Percentiles rank a stretch among this genome's conserved stretches.
Evolutionary conservation across 2,113 vertebrate species (phyloP).

Genomic region (Zootoca vivipara): DNA sequence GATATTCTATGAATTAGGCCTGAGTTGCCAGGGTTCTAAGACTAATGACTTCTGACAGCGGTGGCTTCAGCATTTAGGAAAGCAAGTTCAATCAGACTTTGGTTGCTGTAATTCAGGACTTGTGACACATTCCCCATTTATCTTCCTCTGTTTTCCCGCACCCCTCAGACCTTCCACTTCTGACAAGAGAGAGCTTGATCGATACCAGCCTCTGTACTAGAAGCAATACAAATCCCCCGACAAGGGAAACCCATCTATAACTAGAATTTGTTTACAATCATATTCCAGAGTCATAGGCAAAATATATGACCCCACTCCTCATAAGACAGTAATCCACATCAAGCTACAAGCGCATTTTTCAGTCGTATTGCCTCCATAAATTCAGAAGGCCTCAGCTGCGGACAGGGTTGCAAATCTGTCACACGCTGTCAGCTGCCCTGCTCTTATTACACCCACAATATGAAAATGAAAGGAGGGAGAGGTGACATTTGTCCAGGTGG

Average conservation of each 20-base stretch:
- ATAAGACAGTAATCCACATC: conserved; percentile 10
- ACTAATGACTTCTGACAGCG: neutral
- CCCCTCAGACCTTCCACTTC: neutral
- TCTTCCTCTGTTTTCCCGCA: conserved; percentile 22
- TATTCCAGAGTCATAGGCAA: conserved; percentile 18
- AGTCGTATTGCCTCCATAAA: conserved; percentile 10
- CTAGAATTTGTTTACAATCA: conserved; percentile 37
- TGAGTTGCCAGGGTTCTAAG: neutral
- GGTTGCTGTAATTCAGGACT: neutral
- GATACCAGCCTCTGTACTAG: neutral
- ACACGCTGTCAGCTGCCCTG: conserved; percentile 13
- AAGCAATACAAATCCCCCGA: conserved; percentile 1
- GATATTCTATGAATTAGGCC: neutral
- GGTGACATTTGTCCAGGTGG: neutral
- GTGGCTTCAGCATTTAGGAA: neutral
- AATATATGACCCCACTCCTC: conserved; percentile 8
- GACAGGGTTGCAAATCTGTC: conserved; percentile 21
- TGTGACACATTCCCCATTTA: conserved; percentile 5
- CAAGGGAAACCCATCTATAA: conserved; percentile 11
- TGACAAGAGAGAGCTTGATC: conserved; percentile 5
- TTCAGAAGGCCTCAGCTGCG: neutral
- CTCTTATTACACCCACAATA: neutral
- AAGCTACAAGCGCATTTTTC: conserved; percentile 27
- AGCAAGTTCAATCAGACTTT: neutral
- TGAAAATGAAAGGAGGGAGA: neutral